A percentile compares a stretch with the other conserved stretches of the same genome.
These are phyloP conservation scores for Peromyscus californicus DNA, from an alignment of 2,113 vertebrate species.

Conservation along the genomic window DNA sequence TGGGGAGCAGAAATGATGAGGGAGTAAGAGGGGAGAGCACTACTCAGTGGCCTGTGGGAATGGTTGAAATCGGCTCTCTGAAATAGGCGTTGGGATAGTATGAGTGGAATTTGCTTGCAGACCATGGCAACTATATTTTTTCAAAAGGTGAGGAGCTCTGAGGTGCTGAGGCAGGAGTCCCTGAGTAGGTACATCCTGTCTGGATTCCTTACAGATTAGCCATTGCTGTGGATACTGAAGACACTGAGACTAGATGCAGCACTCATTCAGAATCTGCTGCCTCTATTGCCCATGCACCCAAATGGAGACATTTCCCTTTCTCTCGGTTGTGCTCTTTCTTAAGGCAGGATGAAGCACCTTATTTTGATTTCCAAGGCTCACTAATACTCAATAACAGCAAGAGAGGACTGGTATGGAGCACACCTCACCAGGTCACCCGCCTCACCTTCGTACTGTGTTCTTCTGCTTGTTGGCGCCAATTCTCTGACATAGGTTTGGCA, in stretches of 20 bases:
- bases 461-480: not conserved
- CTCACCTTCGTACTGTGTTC: not conserved
- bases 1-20: not conserved
- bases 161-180: not conserved
- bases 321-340: not conserved
- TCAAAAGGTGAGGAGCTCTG: not conserved
- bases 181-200: not conserved
- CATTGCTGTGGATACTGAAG: not conserved
- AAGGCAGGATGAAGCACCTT: not conserved
- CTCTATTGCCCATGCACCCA: not conserved
- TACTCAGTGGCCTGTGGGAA: not conserved
- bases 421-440: not conserved
- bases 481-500: not conserved
- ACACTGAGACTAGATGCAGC: not conserved
- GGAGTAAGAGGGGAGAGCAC: not conserved
- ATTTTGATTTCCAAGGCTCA: slow-evolving; percentile 16
- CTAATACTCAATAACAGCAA: not conserved
- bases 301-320: not conserved
- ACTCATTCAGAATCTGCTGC: not conserved
- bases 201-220: not conserved
- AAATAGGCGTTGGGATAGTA: not conserved
- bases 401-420: not conserved
- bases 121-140: not conserved
- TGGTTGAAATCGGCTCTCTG: accelerated
- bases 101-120: not conserved